Conservation (phyloP, 2,113 vertebrate species). For the Fulica atra region DNA sequence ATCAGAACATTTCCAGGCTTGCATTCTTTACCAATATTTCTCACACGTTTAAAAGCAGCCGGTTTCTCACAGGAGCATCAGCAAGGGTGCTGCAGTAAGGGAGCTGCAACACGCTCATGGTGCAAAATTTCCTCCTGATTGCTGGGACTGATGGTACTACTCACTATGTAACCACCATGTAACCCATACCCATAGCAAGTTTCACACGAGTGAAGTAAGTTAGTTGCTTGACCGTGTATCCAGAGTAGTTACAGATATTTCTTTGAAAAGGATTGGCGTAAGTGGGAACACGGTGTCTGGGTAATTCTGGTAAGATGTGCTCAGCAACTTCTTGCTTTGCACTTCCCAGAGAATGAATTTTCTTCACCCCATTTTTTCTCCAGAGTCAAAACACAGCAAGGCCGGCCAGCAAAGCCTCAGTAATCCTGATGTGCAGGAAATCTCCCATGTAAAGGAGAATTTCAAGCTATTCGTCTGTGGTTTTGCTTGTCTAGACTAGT, state of each 20-base stretch:
- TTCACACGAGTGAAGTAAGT: not conserved
- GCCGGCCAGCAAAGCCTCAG: not conserved
- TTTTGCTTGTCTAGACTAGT: not conserved
- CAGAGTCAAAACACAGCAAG: not conserved
- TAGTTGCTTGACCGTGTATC: not conserved
- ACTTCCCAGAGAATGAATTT: not conserved
- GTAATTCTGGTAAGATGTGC: not conserved
- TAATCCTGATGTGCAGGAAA: not conserved
- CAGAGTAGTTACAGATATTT: not conserved
- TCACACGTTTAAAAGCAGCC: not conserved
- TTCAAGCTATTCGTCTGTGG: not conserved
- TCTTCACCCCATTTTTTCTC: not conserved
- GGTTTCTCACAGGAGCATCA: not conserved
- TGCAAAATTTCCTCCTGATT: not conserved
- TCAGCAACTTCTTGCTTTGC: not conserved
- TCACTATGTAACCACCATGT: not conserved
- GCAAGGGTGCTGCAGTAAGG: not conserved
- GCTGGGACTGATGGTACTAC: not conserved
- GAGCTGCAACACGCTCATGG: not conserved
- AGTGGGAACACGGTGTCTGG: not conserved
- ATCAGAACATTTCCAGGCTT: not conserved
- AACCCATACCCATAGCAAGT: not conserved
- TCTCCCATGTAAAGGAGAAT: not conserved
- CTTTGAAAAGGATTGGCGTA: not conserved
- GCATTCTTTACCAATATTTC: not conserved